A percentile compares a stretch with the other conserved stretches of the same genome.
Conservation (phyloP, 2,797 vertebrate genomes). For the Rhinophrynus dorsalis region DNA sequence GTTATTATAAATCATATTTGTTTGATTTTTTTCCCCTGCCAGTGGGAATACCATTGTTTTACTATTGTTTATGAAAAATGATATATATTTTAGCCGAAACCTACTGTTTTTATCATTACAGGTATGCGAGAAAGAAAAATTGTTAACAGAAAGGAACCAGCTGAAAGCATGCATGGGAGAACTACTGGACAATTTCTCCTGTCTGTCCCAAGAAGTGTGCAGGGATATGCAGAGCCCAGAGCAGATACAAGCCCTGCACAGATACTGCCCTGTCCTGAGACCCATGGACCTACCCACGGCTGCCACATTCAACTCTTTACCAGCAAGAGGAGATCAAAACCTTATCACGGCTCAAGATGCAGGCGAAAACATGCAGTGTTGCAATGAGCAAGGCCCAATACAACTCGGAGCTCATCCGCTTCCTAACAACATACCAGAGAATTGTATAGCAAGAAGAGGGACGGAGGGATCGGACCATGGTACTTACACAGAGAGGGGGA, state of each 20-base stretch:
- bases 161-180: constrained; percentile 97
- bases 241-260: constrained; percentile 93
- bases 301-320: constrained; percentile 78
- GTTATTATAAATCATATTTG: no score
- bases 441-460: constrained; percentile 63
- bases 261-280: constrained; percentile 91
- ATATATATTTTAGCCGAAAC: no score
- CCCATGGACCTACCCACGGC: constrained; percentile 77
- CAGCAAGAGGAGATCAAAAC: constrained; percentile 72
- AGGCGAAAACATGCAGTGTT: constrained; percentile 75
- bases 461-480: constrained; percentile 71
- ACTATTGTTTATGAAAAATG: no score
- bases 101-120: no score
- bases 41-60: no score
- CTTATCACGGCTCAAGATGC: constrained; percentile 72
- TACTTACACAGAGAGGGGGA: constrained; percentile 77
- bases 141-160: constrained; percentile 95
- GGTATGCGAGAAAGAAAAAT: constrained; percentile 96
- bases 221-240: constrained; percentile 94
- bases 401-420: constrained; percentile 70
- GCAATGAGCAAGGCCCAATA: constrained; percentile 64
- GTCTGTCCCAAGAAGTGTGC: constrained; percentile 96
- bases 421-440: constrained; percentile 70
- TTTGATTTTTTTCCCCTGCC: no score
- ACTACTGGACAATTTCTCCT: constrained; percentile 97